A percentile compares a stretch with the other conserved stretches of the same genome.
phyloP scores from a whole-genome alignment of 2,888 invertebrate genomes.

The Cabera pusaria region DNA sequence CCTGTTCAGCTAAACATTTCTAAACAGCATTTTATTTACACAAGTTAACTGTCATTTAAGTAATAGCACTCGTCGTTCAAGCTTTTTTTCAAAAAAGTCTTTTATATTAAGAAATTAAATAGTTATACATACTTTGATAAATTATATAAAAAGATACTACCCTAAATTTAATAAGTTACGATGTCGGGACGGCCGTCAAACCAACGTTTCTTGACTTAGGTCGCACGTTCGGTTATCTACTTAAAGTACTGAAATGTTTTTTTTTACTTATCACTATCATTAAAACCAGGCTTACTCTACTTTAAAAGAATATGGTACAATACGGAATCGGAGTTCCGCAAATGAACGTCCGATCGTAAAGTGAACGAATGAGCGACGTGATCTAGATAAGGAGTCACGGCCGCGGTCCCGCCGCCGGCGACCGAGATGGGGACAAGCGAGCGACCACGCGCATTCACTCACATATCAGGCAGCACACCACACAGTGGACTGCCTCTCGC shows the following conservation, averaged over 20 bases:
- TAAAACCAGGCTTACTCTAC: constrained; percentile 75
- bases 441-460: constrained; percentile 49
- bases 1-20: constrained; percentile 32
- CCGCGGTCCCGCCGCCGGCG: constrained; percentile 71
- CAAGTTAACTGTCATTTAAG: constrained; percentile 40
- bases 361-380: constrained; percentile 80
- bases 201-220: constrained; percentile 81
- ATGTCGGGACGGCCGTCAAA: constrained; percentile 82
- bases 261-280: constrained; percentile 76
- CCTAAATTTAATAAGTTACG: constrained; percentile 81
- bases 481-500: constrained; percentile 46
- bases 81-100: constrained; percentile 55
- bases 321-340: constrained; percentile 66
- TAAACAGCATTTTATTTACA: constrained; percentile 54
- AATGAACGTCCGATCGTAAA: constrained; percentile 71
- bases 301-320: constrained; percentile 79
- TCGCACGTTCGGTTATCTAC: constrained; percentile 82
- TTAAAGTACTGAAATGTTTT: constrained; percentile 79
- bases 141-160: constrained; percentile 74
- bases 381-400: constrained; percentile 78
- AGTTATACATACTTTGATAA: constrained; percentile 72
- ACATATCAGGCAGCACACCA: constrained; percentile 38
- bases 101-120: constrained; percentile 71
- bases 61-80: constrained; percentile 48
- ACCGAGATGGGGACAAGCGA: constrained; percentile 80